Evolutionary conservation across 2,888 invertebrate genomes (phyloP).

Genomic region (Alloplasta piceator): DNA sequence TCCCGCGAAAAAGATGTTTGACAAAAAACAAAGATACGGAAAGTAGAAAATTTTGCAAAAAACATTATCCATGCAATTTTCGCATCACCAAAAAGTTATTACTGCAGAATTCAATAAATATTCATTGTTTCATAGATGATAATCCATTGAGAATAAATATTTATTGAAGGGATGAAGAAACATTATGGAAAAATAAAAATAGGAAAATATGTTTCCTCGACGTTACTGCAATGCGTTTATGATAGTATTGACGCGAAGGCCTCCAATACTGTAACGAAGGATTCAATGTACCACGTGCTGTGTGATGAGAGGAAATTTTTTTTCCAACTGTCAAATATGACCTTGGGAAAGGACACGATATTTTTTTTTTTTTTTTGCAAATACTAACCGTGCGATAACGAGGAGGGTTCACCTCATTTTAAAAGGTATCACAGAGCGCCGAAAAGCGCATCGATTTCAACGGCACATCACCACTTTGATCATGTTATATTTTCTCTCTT

Average conservation of each 20-base stretch:
- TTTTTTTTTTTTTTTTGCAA: no score
- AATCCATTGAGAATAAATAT: no score
- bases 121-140: no score
- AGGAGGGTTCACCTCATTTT: slow-evolving; percentile 46
- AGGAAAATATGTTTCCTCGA: background rate
- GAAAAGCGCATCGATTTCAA: slow-evolving; percentile 38
- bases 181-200: no score
- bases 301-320: background rate
- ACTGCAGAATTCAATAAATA: no score
- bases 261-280: background rate
- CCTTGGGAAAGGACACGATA: background rate
- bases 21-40: no score
- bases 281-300: slow-evolving; percentile 34
- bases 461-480: slow-evolving; percentile 37
- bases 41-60: no score
- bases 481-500: slow-evolving; percentile 10
- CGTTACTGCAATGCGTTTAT: slow-evolving; percentile 16
- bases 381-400: slow-evolving; percentile 52
- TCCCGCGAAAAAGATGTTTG: no score
- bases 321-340: background rate
- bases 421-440: slow-evolving; percentile 22
- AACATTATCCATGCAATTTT: no score
- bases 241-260: background rate
- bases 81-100: no score
- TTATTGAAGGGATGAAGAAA: no score